Base-by-base conservation (phyloP, 2,113 vertebrate species). In the Leptocoma aspasia region DNA sequence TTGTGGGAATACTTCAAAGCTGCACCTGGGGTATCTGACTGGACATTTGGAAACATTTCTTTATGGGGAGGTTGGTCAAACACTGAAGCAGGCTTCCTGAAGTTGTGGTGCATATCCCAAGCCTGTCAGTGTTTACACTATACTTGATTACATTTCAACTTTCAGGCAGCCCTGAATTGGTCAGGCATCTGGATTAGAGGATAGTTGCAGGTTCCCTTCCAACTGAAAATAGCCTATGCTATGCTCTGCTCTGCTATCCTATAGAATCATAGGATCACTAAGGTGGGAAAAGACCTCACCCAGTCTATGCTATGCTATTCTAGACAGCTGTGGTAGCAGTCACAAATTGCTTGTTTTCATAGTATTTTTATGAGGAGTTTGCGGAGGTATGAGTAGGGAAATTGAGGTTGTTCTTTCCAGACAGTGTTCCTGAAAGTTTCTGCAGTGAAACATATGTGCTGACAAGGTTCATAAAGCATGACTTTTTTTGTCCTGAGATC, bases 301-400 rank as follows among this genome's bases (percentile, higher is more conserved):
- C 18, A 16, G 22, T 50, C 35, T 16, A 6, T 72, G 31, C 37
- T 66, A 1, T 31, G 23, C 35, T 49, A 1, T n/a, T 87, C 24
- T 28, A 47, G 35, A 56, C 23, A 75, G 33, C 27, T n/a, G 13
- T 47, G 65, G 6, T 20, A 49, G 12, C 33, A 52, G 14, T 44
- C 54, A 60, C 13, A 66, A 69, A 37, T 54, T 30, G 35, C 22
- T 35, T 30, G 5, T 54, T 79, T 82, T 69, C 1, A 1, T 41
- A 27, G 41, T 68, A 14, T 39, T 90, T 78, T 15, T 44, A 21
- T 69, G 11, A 68, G 56, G 57, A 41, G 24, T 45, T 73, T 63
- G 3, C 1, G 3, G 52, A 33, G 27, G 2, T 42, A 14, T 31
- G n/a, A 70, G 22, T 49, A 65, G 0, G 0, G 21, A 47, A 86